Conservation (phyloP, 2,888 invertebrate species). For the Thecocarcelia acutangulata region DNA sequence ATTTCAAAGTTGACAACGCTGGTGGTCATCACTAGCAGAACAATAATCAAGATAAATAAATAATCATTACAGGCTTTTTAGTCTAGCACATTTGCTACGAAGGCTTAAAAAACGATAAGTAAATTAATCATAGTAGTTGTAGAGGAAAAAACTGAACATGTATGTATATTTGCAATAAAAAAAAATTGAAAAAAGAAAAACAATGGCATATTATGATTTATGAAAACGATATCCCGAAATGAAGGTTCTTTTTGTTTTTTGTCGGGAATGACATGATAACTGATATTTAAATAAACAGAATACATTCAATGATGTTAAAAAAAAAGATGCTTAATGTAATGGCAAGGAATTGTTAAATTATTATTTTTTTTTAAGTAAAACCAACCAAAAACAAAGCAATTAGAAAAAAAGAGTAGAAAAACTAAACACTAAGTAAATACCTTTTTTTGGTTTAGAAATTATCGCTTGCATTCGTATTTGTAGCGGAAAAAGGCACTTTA, state of each 20-base stretch:
- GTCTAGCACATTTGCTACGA: too few species aligned
- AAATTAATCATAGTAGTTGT: too few species aligned
- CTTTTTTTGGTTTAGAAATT: conserved; percentile 42
- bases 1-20: too few species aligned
- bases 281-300: not conserved
- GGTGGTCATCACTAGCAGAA: too few species aligned
- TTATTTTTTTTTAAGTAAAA: conserved; percentile 13
- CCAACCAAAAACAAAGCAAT: conserved; percentile 50
- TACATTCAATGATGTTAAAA: conserved; percentile 18
- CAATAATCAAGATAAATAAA: too few species aligned
- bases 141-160: too few species aligned
- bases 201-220: not conserved
- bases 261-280: conserved; percentile 18
- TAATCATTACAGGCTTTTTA: too few species aligned
- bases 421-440: conserved; percentile 59
- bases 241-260: not conserved
- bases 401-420: conserved; percentile 10
- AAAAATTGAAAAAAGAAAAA: not conserved
- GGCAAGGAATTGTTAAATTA: conserved; percentile 40
- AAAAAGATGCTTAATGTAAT: conserved; percentile 14
- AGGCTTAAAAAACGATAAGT: too few species aligned
- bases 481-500: conserved; percentile 44
- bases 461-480: conserved; percentile 7
- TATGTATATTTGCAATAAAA: too few species aligned
- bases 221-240: not conserved